Evolutionary conservation across 2,113 vertebrate genomes (phyloP).

Genomic region (Clupea harengus): DNA sequence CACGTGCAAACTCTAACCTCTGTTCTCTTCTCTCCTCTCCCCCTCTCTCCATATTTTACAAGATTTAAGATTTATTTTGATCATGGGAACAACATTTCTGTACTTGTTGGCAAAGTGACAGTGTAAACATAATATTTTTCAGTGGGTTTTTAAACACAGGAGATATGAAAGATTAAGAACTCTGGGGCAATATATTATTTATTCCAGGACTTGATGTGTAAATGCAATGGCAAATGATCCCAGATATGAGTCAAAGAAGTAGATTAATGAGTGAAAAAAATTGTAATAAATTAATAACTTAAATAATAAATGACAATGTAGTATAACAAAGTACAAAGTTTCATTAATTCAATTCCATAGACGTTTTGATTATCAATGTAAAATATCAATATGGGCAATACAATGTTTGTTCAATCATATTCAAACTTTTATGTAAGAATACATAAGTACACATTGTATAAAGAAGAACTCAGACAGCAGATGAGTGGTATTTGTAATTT

Average conservation of each 20-base stretch:
- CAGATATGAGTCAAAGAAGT: background rate
- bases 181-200: background rate
- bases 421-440: background rate
- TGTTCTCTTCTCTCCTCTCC: constrained; percentile 66
- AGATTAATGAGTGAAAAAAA: background rate
- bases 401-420: background rate
- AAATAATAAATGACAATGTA: background rate
- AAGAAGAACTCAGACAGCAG: background rate
- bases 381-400: background rate
- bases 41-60: constrained; percentile 10
- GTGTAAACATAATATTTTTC: background rate
- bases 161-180: background rate
- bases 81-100: constrained; percentile 9
- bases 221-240: background rate
- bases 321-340: background rate
- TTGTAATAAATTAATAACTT: background rate
- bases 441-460: background rate
- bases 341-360: background rate
- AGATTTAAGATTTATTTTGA: constrained; percentile 15
- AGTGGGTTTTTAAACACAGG: background rate
- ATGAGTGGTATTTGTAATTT: background rate
- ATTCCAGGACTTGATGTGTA: background rate
- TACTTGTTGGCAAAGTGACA: background rate
- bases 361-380: background rate
- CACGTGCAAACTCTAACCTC: constrained; percentile 74